These are phyloP conservation scores for Lasioglossum malachurum DNA, from an alignment of 2,888 invertebrate species.

Conservation along the genomic window DNA sequence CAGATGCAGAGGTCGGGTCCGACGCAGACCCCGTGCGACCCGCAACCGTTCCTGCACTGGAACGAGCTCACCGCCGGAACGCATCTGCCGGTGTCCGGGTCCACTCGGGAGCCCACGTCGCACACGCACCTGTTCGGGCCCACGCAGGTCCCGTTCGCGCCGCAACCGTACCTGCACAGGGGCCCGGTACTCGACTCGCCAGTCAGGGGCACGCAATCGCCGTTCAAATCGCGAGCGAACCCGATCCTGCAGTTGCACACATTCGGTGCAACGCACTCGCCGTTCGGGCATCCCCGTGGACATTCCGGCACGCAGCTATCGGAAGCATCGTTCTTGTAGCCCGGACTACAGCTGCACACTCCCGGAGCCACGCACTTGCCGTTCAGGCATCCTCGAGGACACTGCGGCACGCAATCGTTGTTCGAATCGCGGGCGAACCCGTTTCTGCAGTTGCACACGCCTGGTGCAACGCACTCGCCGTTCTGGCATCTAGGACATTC, in stretches of 20 bases:
- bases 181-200: conserved; percentile 23
- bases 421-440: conserved; percentile 76
- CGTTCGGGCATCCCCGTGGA: conserved; percentile 34
- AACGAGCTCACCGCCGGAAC: conserved; percentile 11
- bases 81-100: conserved; percentile 40
- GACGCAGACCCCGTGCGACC: conserved; percentile 69
- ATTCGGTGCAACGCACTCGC: conserved; percentile 76
- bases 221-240: conserved; percentile 84
- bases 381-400: conserved; percentile 72
- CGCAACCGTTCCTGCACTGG: conserved; percentile 55
- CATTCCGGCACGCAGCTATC: conserved; percentile 49
- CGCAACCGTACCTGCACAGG: conserved; percentile 40
- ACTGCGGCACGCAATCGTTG: conserved; percentile 72
- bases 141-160: conserved; percentile 39
- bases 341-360: conserved; percentile 77
- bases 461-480: conserved; percentile 76
- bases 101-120: conserved; percentile 21
- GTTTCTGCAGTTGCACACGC: conserved; percentile 76
- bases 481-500: conserved; percentile 27
- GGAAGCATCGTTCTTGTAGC: conserved; percentile 75
- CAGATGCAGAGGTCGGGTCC: conserved; percentile 87
- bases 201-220: conserved; percentile 60
- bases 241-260: conserved; percentile 77
- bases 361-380: conserved; percentile 76
- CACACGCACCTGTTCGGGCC: conserved; percentile 37